Percentiles rank a stretch among this genome's conserved stretches.
These are phyloP conservation scores for Cryptotermes secundus DNA, from an alignment of 1,140 invertebrate species.

Conservation along the genomic window DNA sequence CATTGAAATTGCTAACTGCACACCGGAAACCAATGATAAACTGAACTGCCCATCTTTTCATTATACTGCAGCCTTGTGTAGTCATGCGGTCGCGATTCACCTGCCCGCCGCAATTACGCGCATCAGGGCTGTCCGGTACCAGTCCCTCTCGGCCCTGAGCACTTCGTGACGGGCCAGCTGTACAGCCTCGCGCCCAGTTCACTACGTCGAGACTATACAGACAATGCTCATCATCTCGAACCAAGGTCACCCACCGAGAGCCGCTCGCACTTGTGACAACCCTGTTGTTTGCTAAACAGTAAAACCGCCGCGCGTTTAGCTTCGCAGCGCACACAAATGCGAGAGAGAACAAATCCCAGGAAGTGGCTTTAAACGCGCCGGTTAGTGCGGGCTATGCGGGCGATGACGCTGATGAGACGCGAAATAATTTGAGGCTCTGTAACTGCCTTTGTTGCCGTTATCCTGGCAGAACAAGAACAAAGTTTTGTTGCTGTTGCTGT, in stretches of 20 bases:
- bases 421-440: too few relatives aligned
- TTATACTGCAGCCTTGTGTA: slow-evolving; percentile 11
- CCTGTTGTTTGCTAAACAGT: neutral
- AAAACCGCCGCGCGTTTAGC: neutral
- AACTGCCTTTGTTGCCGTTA: too few relatives aligned
- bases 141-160: too few relatives aligned
- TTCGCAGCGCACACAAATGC: slow-evolving; percentile 14
- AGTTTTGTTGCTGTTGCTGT: too few relatives aligned
- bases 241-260: too few relatives aligned
- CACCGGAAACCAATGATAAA: slow-evolving; percentile 16
- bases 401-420: too few relatives aligned
- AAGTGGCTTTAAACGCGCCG: slow-evolving; percentile 9
- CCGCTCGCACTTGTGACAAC: neutral
- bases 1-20: slow-evolving; percentile 6
- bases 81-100: neutral
- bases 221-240: too few relatives aligned
- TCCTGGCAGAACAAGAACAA: too few relatives aligned
- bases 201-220: too few relatives aligned
- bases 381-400: neutral
- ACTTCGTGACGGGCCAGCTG: too few relatives aligned
- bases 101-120: neutral
- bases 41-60: slow-evolving; percentile 18
- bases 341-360: slow-evolving; percentile 7
- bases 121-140: neutral
- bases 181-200: too few relatives aligned